Evolutionary conservation across 1,140 invertebrate genomes (phyloP).

Genomic region (Harpegnathos saltator): DNA sequence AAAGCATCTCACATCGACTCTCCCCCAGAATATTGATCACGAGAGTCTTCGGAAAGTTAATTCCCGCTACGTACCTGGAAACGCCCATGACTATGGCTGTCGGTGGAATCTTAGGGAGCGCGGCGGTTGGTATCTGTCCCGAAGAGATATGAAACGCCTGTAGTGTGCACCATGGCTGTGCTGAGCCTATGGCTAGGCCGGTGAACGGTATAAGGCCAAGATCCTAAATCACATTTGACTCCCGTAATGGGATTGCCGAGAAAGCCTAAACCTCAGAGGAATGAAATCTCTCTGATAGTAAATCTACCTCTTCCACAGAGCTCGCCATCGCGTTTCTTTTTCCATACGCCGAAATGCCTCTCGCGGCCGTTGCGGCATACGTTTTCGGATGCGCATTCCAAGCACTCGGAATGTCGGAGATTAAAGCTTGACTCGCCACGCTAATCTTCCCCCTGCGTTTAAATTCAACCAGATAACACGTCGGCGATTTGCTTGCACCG

Average conservation of each 20-base stretch:
- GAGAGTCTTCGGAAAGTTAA: slow-evolving; percentile 63
- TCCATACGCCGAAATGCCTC: slow-evolving; percentile 64
- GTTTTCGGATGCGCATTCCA: slow-evolving; percentile 54
- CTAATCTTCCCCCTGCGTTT: slow-evolving; percentile 1
- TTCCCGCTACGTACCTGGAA: slow-evolving; percentile 71
- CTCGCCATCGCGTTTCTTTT: slow-evolving; percentile 36
- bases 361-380: slow-evolving; percentile 44
- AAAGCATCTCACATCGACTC: neutral
- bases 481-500: neutral
- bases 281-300: slow-evolving; percentile 78
- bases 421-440: slow-evolving; percentile 14
- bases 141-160: slow-evolving; percentile 77
- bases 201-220: slow-evolving; percentile 71
- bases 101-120: slow-evolving; percentile 41
- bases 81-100: slow-evolving; percentile 67
- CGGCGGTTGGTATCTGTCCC: slow-evolving; percentile 72
- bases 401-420: slow-evolving; percentile 46
- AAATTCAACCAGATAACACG: slow-evolving; percentile 23
- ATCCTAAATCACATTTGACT: slow-evolving; percentile 85
- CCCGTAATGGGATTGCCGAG: slow-evolving; percentile 79
- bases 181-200: slow-evolving; percentile 57
- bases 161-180: slow-evolving; percentile 67
- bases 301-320: slow-evolving; percentile 73
- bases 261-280: slow-evolving; percentile 76
- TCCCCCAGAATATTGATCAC: slow-evolving; percentile 55